Evolutionary conservation across 2,113 vertebrate species (phyloP).

Genomic region (Trematomus loennbergii): DNA sequence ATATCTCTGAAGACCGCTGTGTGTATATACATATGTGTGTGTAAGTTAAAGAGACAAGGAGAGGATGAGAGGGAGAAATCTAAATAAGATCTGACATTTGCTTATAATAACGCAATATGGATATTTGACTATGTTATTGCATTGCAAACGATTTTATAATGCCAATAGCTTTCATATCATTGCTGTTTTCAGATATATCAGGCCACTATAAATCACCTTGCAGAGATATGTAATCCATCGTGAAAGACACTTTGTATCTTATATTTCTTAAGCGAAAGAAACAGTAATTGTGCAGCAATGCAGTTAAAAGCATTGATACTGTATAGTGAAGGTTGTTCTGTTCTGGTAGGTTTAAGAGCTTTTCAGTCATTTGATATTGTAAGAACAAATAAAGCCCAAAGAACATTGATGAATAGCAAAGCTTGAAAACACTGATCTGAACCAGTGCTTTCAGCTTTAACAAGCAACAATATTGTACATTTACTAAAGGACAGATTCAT

Average conservation of each 20-base stretch:
- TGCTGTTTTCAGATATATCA: not conserved
- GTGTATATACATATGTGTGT: not conserved
- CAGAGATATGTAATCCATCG: not conserved
- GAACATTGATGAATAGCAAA: not conserved
- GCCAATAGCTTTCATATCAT: not conserved
- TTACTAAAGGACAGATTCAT: not conserved
- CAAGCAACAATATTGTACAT: not conserved
- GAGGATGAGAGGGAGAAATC: not conserved
- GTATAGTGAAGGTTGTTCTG: not conserved
- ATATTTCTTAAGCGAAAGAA: not conserved
- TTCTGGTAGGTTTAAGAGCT: not conserved
- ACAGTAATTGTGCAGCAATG: not conserved
- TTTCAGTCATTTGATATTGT: not conserved
- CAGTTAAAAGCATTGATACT: slow-evolving; percentile 1
- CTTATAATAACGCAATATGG: not conserved
- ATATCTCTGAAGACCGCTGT: not conserved
- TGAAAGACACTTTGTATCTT: not conserved
- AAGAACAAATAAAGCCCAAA: not conserved
- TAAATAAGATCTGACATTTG: slow-evolving; percentile 2
- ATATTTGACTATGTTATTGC: not conserved
- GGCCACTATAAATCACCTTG: not conserved
- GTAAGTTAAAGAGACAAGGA: not conserved
- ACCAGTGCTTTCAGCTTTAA: not conserved
- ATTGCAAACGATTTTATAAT: not conserved
- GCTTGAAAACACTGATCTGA: not conserved